Evolutionary conservation across 2,113 vertebrate genomes (phyloP), one percentile per base, ranked within the genome.

Genomic region (Daphoenositta chrysoptera): DNA sequence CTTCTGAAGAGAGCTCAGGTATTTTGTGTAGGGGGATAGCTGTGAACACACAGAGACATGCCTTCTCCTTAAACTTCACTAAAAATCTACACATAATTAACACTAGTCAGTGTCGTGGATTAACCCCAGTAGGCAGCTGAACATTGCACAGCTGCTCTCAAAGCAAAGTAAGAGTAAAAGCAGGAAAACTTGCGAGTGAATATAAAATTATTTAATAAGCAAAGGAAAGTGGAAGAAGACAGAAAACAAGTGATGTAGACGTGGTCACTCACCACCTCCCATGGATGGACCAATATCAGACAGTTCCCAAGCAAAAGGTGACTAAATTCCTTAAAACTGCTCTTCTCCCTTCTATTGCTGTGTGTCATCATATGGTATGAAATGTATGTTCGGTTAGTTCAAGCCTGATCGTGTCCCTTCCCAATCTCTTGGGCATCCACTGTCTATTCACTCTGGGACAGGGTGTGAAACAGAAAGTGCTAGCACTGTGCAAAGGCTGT

Each of bases 371-470:
- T 28, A 4, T 21, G 10, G 2, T 66, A 12, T 42, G 51, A 44
- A 42, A 28, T 89, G n/a, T 44, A 1, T 61, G 4, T 76, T 89
- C 31, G 1, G 2, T 75, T 92, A 45, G 8, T 76, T 83, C 0
- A 1, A 15, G 24, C 24, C 18, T 69, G 11, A 9, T 69, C 72
- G 4, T 42, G 48, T 56, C 22, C 14, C 4, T 33, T 80, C 14
- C 5, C 27, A 65, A 0, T 26, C 9, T 69, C 33, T 56, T 1
- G 0, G 83, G 19, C 31, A n/a, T 7, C 24, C 22, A 24, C 1
- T 3, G 0, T 66, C 15, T 85, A 0, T 68, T 91, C 9, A 12
- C 17, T 35, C 10, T 51, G n/a, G 8, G 20, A 5, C 6, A 21
- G 50, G 73, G 27, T 39, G 30, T 47, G 44, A 77, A 60, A 33